Evolutionary conservation across 2,888 invertebrate species (phyloP).

Genomic region (Bugulina stolonifera): DNA sequence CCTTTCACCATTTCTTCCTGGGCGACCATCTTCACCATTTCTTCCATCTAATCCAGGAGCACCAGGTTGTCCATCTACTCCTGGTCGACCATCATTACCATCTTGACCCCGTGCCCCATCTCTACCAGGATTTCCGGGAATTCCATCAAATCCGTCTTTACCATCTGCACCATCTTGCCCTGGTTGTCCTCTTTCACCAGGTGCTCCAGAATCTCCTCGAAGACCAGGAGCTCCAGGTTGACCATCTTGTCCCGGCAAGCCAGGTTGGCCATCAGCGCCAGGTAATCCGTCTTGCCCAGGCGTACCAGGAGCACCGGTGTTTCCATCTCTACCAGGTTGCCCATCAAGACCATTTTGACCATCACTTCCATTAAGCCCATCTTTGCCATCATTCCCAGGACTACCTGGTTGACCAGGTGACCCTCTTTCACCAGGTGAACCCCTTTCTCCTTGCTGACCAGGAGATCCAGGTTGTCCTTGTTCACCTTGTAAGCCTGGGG

Average conservation of each 20-base stretch:
- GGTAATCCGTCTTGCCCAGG: constrained; percentile 8
- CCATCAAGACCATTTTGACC: constrained; percentile 10
- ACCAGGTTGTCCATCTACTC: constrained; percentile 14
- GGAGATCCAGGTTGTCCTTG: constrained; percentile 14
- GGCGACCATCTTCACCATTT: constrained; percentile 6
- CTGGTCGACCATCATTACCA: constrained; percentile 3
- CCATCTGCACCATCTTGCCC: not conserved
- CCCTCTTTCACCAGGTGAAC: constrained; percentile 22
- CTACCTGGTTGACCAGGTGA: not conserved
- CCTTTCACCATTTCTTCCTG: not conserved
- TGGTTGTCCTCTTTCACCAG: constrained; percentile 6
- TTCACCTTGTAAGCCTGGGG: constrained; percentile 25
- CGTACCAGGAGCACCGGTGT: not conserved
- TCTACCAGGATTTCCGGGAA: not conserved
- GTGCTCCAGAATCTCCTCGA: constrained; percentile 14
- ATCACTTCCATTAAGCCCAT: not conserved
- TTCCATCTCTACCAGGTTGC: not conserved
- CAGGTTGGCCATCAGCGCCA: not conserved
- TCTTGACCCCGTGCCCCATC: not conserved
- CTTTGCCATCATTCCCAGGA: not conserved
- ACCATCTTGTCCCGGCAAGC: not conserved
- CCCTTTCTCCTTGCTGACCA: constrained; percentile 22
- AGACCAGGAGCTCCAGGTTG: not conserved
- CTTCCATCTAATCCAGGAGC: not conserved
- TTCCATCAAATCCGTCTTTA: not conserved